Evolutionary conservation across 2,797 vertebrate species (phyloP).

Genomic region (Margarornis squamiger): DNA sequence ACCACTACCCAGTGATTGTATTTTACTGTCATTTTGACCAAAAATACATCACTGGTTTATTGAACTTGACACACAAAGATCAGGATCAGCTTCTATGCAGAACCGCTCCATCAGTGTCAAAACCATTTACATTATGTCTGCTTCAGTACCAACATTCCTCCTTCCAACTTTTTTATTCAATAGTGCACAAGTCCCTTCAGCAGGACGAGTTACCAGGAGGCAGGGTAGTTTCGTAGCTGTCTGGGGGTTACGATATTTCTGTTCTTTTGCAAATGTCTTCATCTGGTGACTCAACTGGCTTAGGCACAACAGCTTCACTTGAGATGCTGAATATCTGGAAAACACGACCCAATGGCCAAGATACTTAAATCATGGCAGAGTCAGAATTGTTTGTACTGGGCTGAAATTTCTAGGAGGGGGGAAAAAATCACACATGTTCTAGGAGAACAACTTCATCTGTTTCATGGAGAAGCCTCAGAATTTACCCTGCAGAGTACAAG

Average conservation of each 20-base stretch:
- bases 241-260: not conserved
- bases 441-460: not conserved
- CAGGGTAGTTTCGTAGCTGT: not conserved
- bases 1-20: not conserved
- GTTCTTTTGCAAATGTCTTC: not conserved
- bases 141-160: not conserved
- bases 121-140: not conserved
- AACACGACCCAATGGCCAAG: rapidly evolving
- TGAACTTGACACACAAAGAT: not conserved
- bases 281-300: not conserved
- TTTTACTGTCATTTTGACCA: not conserved
- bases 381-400: not conserved
- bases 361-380: not conserved
- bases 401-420: not conserved
- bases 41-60: not conserved
- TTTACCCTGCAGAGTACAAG: not conserved
- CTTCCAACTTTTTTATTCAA: not conserved
- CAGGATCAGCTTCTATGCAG: not conserved
- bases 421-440: not conserved
- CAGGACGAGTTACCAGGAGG: not conserved
- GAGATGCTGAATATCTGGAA: not conserved
- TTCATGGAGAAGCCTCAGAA: not conserved
- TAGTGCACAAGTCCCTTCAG: not conserved
- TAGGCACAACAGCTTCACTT: not conserved
- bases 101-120: constrained; percentile 28